Conservation (phyloP, 2,888 invertebrate species). For the Napeogenes sylphis region DNA sequence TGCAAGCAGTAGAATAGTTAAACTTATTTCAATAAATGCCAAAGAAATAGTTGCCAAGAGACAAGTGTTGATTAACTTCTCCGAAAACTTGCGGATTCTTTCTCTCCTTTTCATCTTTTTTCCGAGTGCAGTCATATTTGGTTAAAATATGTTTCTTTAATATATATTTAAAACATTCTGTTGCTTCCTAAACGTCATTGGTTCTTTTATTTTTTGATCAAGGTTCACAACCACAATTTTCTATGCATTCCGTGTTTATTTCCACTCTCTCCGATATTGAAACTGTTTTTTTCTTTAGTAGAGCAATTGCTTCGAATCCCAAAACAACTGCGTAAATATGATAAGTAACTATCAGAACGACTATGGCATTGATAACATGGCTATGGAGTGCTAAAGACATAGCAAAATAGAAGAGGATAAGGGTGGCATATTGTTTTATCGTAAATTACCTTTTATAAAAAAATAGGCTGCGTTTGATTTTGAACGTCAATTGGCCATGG, state of each 20-base stretch:
- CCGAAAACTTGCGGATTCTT: constrained; percentile 44
- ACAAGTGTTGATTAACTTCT: constrained; percentile 49
- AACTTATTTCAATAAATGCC: constrained; percentile 54
- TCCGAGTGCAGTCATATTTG: constrained; percentile 43
- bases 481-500: constrained; percentile 12
- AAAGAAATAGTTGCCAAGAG: constrained; percentile 53
- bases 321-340: constrained; percentile 46
- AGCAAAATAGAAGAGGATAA: constrained; percentile 39
- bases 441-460: constrained; percentile 38
- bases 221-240: constrained; percentile 43
- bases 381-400: constrained; percentile 46
- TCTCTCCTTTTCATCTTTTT: constrained; percentile 44
- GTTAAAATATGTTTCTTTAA: not conserved
- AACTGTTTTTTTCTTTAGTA: constrained; percentile 23
- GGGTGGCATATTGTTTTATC: constrained; percentile 51
- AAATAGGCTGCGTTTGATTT: constrained; percentile 39
- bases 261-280: constrained; percentile 35
- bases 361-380: constrained; percentile 41
- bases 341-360: constrained; percentile 44
- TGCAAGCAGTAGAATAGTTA: constrained; percentile 50
- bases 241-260: constrained; percentile 43
- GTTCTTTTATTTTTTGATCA: no score
- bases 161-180: not conserved
- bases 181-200: constrained; percentile 10
- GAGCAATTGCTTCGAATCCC: constrained; percentile 39